Conservation (phyloP, 2,113 vertebrate species). For the Platichthys stellatus region DNA sequence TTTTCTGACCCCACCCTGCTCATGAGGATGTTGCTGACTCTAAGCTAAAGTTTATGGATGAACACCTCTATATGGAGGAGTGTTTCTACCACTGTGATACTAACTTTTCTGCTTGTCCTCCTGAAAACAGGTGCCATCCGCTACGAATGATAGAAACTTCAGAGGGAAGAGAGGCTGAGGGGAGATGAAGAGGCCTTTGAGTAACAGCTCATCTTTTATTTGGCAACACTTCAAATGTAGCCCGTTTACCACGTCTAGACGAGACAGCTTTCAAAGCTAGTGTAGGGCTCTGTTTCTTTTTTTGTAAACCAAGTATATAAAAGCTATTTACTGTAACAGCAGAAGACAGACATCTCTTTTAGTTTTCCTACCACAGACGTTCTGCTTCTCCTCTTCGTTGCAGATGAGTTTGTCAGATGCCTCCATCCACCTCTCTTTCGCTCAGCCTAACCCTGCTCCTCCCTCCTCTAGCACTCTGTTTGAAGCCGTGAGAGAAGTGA, state of each 20-base stretch:
- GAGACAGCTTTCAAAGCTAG: conserved; percentile 66
- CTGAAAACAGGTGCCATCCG: conserved; percentile 71
- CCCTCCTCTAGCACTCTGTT: conserved; percentile 45
- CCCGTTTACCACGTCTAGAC: conserved; percentile 77
- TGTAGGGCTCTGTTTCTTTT: conserved; percentile 37
- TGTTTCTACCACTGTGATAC: conserved; percentile 14
- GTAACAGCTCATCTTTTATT: conserved; percentile 74
- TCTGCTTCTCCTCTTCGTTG: conserved; percentile 55
- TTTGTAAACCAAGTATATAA: conserved; percentile 63
- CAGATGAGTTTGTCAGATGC: conserved; percentile 77
- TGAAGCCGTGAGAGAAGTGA: conserved; percentile 61
- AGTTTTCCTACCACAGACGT: conserved; percentile 73
- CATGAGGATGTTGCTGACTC: conserved; percentile 17
- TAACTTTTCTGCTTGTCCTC: conserved; percentile 27
- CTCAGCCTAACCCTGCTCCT: conserved; percentile 39
- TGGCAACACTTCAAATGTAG: conserved; percentile 74
- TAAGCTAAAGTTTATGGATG: not conserved
- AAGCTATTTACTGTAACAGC: conserved; percentile 75
- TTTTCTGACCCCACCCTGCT: not conserved
- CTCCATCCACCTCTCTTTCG: conserved; percentile 63
- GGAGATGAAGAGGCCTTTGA: conserved; percentile 71
- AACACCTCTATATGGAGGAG: not conserved
- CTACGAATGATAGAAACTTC: conserved; percentile 54
- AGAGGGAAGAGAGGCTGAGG: conserved; percentile 50
- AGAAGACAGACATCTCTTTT: conserved; percentile 75